Conservation (phyloP, 2,797 vertebrate species). For the Capromys pilorides region DNA sequence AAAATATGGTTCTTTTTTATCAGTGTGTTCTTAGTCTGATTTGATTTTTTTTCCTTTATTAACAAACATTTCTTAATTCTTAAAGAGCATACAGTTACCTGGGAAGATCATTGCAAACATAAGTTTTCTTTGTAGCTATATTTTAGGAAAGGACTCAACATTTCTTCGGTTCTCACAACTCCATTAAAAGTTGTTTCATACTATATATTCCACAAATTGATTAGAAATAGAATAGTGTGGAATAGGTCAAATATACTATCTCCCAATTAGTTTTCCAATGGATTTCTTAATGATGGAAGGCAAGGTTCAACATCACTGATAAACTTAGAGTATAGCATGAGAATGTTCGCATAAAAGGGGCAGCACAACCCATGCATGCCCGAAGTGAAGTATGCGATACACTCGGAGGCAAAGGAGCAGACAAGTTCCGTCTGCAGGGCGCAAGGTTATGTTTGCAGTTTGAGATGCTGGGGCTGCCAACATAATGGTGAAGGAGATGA, state of each 20-base stretch:
- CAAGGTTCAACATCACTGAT: neutral
- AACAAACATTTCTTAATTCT: conserved; percentile 7
- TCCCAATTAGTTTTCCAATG: neutral
- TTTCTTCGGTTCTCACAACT: neutral
- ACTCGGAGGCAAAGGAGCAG: neutral
- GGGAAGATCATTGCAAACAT: neutral
- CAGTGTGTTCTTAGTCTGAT: neutral
- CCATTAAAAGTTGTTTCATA: neutral
- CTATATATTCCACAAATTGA: neutral
- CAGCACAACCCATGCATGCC: neutral
- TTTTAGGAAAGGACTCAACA: neutral
- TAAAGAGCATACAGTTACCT: neutral
- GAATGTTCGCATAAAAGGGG: neutral
- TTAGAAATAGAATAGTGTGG: neutral
- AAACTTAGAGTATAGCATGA: neutral
- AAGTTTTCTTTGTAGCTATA: neutral
- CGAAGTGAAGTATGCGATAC: neutral
- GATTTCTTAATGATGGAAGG: neutral
- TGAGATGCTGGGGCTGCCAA: neutral
- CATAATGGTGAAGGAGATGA: rapidly evolving
- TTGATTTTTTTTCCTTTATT: neutral
- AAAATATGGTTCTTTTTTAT: neutral
- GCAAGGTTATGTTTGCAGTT: no score
- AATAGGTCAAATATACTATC: neutral
- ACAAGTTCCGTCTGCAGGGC: neutral